Evolutionary conservation across 2,113 vertebrate species (phyloP), one percentile per base, ranked within the genome.

Genomic region (Seriola aureovittata): DNA sequence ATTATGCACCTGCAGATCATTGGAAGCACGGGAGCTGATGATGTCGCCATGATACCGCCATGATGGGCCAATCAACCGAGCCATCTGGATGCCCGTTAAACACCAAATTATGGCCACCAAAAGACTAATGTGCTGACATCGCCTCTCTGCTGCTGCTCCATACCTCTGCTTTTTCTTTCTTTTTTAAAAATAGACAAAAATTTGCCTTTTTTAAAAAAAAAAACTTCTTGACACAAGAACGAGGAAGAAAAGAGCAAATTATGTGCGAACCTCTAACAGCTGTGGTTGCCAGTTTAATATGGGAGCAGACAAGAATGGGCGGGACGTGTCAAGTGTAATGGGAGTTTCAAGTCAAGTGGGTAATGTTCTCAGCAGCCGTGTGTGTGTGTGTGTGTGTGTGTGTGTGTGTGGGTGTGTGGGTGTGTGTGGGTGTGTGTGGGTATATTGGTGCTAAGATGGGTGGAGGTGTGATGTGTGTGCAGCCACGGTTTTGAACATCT

Each of bases 401-500:
- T 46, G 55, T n/a, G 25, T 25, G 25, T 25, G 23, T n/a, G 40
- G 29, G 14, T 66, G 29, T 38, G 29, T 59, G 55, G 44, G 71
- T 13, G 71, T 44, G 16, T 57, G 68, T 59, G 74, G 65, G 83
- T 70, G 68, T 13, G 68, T 25, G 25, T 25, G 25, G 1, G 25
- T 25, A 1, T 25, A 25, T 25, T 25, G 25, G 25, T 25, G 25
- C 25, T 25, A 25, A 25, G 25, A 25, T 25, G 25, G 25, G 25
- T 25, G 25, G 44, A 74, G 16, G 71, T 44, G 16, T 57, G 68
- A 38, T 59, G 74, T 68, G 83, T 70, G 68, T 13, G 68, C 58
- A 52, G 46, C 17, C 57, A 25, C 48, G n/a, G 76, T 82, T 58
- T 19, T 38, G 71, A 94, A 92, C 94, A 95, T 93, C 94, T 95